Evolutionary conservation across 2,113 vertebrate species (phyloP), one percentile per base, ranked within the genome.

Genomic region (Condylura cristata): DNA sequence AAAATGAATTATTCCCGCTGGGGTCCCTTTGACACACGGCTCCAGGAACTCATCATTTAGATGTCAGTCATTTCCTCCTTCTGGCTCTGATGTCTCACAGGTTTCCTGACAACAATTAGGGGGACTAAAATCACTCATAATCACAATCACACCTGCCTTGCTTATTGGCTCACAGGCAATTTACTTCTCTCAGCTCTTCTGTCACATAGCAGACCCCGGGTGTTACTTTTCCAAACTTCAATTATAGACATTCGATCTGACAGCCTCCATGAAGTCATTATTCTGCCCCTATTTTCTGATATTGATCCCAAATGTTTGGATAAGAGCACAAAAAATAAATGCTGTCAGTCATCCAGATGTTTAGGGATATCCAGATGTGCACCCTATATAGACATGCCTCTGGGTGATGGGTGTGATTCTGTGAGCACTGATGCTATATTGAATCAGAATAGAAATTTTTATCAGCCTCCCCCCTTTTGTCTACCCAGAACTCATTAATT

Each of bases 221-320:
- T 97, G 97, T 98, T 98, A 96, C 93, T 94, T 83, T 94, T 90
- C 93, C 76, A 94, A 97, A 95, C 86, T 96, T 96, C 97, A 97
- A 70, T 98, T 98, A 46, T 2, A 91, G 96, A 89, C 95, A 94
- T 89, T 97, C 97, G 95, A 84, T 96, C 60, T 94, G 80, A 97
- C 65, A 95, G 97, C 95, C 97, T 98, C 72, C 89, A 76, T 84
- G 71, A 91, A 91, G 74, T 97, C 76, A 89, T 95, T 95, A 94
- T 86, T 88, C 65, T 89, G 60, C 60, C 46, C 53, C 65, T 91
- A 81, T 95, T 96, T 97, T 97, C 93, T 96, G 93, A 87, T 97
- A 96, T 91, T 48, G 89, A 97, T 95, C 83, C 91, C 93, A 96
- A 92, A 96, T 96, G 83, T 95, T 97, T 84, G 71, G 65, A 51